Evolutionary conservation across 1,140 invertebrate species (phyloP), one percentile per base, ranked within the genome.

Genomic region (Gyrodactylus bullatarudis): DNA sequence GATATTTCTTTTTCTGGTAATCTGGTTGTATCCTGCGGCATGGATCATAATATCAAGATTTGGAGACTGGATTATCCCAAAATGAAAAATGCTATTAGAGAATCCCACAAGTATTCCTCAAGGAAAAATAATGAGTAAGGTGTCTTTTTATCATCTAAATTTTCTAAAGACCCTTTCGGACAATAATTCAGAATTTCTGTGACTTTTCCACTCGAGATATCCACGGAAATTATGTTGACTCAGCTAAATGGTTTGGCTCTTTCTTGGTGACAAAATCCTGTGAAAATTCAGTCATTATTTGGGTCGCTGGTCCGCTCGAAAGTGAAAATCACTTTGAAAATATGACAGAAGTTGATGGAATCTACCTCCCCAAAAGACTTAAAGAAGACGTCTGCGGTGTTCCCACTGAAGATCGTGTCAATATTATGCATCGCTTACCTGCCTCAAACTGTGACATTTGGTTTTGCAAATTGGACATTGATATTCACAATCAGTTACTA

Each of bases 191-290:
- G 23, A 21, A 73, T 68, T 73, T 68, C 27, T n/a, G 21, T 8
- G 34, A 68, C 26, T 69, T 73, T 26, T 23, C n/a, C 27, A 23
- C 72, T 34, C 68, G 23, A 24, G 23, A 73, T 20, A 69, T 73
- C 20, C 72, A 73, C 26, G 72, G 72, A 1, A 73, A 73, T 69
- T 73, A 73, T 69, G 26, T 73, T 20, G 72, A 73, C 26, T 73
- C 22, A 2, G 72, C 21, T 54, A n/a, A 23, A 1, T 73, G 72
- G 72, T 73, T 73, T 21, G 72, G 72, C 1, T n/a, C n/a, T 1
- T 54, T 68, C 1, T 20, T 73, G 1, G 21, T 73, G 21, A 24
- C 72, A 1, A 73, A 73, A 26, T 73, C 72, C 1, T 73, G 72
- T 21, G 72, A 73, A 68, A 23, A 23, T 1, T 73, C 20, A 20